Base-by-base conservation (phyloP, 2,888 invertebrate genomes). In the Rhaphigaster nebulosa region DNA sequence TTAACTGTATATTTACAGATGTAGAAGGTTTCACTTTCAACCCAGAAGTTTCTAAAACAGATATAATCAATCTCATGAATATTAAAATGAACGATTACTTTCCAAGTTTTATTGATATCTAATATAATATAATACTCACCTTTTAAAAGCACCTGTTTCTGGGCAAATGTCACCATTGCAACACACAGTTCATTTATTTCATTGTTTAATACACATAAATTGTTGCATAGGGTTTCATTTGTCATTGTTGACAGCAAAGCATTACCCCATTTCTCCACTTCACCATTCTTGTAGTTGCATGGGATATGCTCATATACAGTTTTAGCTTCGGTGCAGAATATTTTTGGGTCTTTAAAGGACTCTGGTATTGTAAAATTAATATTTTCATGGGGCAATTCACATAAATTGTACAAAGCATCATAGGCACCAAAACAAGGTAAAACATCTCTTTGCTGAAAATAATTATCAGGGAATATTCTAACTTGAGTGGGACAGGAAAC, bases 371-470 rank as follows among this genome's bases (percentile, higher is more conserved):
- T 41, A 12, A 80, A 41, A 45, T 41, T 41, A 26, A 80, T 41
- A 4, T 23, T 80, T 12, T 80, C 80, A 12, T 1, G 4, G 13
- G 38, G 23, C 5, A 41, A 80, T 10, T 41, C 41, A 80, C 80
- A 80, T 45, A 80, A 41, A 80, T 80, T 80, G 23, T 80, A 80
- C 12, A 80, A 45, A 80, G 80, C 41, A 80, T 80, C 80, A 41
- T 80, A 80, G 23, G 41, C 80, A 26, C 80, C 80, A 10, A 80
- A 80, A 45, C 80, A 80, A 45, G 80, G 80, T 41, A 80, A 26
- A 80, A 80, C 8, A 41, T 8, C 13, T 80, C 80, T 80, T 41
- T 80, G 80, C 3, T n/a, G 3, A 80, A 80, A 80, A 80, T 80
- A 80, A 38, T 41, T 6, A 45, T 12, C 0, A 41, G 41, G 41